Conservation (phyloP, 1,140 invertebrate species). For the Zeugodacus cucurbitae region DNA sequence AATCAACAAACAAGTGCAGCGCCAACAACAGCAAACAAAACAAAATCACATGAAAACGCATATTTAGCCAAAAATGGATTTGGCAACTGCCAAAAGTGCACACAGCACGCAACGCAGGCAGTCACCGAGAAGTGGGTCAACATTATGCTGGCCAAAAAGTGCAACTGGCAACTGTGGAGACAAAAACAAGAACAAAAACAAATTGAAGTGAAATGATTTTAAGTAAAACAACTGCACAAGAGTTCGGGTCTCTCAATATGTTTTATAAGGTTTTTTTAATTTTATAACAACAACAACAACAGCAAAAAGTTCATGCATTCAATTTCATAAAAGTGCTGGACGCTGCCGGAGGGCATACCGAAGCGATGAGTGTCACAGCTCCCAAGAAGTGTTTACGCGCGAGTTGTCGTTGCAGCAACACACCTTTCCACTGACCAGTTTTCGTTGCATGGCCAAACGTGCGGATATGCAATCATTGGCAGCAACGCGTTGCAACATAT, state of each 20-base stretch:
- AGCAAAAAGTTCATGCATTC: neutral
- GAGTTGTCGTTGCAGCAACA: neutral
- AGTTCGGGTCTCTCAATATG: neutral
- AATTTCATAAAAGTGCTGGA: neutral
- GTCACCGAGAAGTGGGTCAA: constrained; percentile 34
- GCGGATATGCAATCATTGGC: neutral
- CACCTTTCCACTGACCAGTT: constrained; percentile 16
- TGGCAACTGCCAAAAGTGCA: constrained; percentile 21
- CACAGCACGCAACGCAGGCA: neutral
- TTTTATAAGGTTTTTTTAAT: neutral
- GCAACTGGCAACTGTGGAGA: neutral
- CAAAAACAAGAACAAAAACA: neutral
- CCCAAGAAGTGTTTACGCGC: neutral
- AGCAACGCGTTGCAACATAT: neutral
- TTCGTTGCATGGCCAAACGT: constrained; percentile 16
- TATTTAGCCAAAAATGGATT: constrained; percentile 29
- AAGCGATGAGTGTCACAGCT: neutral
- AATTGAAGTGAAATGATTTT: constrained; percentile 24
- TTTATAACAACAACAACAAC: neutral
- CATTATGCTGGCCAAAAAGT: constrained; percentile 5
- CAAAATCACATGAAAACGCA: neutral
- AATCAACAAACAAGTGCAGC: neutral
- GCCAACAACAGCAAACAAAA: neutral
- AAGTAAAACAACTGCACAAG: neutral
- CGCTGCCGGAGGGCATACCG: neutral